These are phyloP conservation scores for Heptranchias perlo DNA, from an alignment of 2,113 vertebrate genomes.

Conservation along the genomic window DNA sequence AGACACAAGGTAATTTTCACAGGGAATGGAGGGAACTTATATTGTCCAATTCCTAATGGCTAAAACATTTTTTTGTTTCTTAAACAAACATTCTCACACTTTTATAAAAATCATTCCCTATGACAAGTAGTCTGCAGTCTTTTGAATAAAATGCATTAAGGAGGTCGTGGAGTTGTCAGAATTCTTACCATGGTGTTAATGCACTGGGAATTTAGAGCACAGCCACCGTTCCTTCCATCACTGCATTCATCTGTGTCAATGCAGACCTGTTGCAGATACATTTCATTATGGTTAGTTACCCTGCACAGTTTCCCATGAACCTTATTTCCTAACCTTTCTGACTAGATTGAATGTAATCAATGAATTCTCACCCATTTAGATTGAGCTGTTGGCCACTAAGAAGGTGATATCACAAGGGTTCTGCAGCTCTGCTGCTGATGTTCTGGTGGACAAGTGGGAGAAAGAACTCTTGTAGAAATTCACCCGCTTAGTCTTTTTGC, in stretches of 20 bases:
- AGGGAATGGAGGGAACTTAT: too few relatives aligned
- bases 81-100: neutral
- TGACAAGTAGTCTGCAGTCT: neutral
- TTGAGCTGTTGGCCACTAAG: neutral
- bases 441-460: neutral
- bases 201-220: conserved; percentile 80
- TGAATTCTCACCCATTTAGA: neutral
- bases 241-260: conserved; percentile 84
- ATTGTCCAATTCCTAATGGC: neutral
- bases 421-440: neutral
- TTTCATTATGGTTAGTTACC: neutral
- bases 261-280: conserved; percentile 52
- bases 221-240: conserved; percentile 68
- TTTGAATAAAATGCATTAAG: neutral
- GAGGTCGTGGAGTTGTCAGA: neutral
- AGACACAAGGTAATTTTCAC: too few relatives aligned
- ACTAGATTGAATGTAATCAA: neutral
- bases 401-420: neutral
- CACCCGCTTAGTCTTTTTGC: neutral
- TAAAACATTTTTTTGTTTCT: neutral
- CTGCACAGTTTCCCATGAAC: neutral
- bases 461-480: neutral
- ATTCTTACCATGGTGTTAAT: conserved; percentile 79
- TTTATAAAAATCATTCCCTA: neutral
- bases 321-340: neutral